Percentiles rank a stretch among this genome's conserved stretches.
phyloP scores from a whole-genome alignment of 1,140 invertebrate species.

The Drosophila pseudoobscura region DNA sequence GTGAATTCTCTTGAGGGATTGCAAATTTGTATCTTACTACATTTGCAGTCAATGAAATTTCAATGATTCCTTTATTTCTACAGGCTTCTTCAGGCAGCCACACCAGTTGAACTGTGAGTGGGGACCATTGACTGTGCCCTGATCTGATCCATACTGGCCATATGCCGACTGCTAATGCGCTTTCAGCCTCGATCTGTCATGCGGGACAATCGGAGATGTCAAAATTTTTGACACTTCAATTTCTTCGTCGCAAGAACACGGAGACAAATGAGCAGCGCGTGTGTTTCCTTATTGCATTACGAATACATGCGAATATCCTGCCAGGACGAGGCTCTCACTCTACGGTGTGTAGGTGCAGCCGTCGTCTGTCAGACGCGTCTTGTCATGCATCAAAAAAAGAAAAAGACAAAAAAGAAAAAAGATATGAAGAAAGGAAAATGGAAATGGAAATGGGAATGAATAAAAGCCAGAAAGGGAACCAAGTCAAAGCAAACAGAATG shows the following conservation, averaged over 20 bases:
- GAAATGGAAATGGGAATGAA: conserved; percentile 19
- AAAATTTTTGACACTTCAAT: conserved; percentile 80
- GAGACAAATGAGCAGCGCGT: conserved; percentile 72
- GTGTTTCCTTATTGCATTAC: conserved; percentile 48
- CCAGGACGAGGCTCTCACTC: conserved; percentile 7
- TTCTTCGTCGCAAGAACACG: conserved; percentile 50
- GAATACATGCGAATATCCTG: conserved; percentile 27
- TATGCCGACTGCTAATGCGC: conserved; percentile 53
- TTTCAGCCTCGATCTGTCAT: conserved; percentile 71
- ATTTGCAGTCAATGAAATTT: conserved; percentile 1
- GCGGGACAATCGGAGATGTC: conserved; percentile 69
- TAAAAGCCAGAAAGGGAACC: conserved; percentile 32
- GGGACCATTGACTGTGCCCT: conserved; percentile 16
- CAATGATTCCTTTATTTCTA: neutral
- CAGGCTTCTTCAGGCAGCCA: neutral
- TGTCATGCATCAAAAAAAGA: conserved; percentile 75
- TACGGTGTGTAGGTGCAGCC: conserved; percentile 67
- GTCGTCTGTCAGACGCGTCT: conserved; percentile 67
- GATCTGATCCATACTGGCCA: conserved; percentile 26
- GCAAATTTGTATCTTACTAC: conserved; percentile 6
- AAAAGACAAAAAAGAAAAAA: conserved; percentile 20
- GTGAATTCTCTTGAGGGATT: neutral
- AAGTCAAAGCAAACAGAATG: conserved; percentile 77
- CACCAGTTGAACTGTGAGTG: conserved; percentile 14
- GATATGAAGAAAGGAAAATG: conserved; percentile 30